Conservation (phyloP, 2,113 vertebrate genomes). For the Sebastes schlegelii region DNA sequence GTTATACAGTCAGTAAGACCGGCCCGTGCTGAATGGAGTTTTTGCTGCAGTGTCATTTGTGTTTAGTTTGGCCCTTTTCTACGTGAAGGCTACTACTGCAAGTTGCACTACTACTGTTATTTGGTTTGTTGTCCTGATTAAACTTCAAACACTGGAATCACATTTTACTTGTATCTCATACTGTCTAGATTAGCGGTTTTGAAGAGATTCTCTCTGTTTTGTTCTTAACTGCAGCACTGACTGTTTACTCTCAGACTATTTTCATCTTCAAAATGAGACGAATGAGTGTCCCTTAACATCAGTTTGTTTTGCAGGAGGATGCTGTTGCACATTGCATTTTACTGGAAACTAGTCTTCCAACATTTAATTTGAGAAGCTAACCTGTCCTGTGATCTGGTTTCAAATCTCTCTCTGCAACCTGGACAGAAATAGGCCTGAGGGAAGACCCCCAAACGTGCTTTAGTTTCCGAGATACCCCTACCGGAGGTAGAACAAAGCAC, state of each 20-base stretch:
- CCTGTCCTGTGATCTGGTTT: not conserved
- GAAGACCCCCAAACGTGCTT: too few species aligned
- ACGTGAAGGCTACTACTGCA: constrained; percentile 50
- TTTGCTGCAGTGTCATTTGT: constrained; percentile 31
- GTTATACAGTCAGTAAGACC: not conserved
- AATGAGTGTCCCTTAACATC: not conserved
- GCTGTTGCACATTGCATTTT: not conserved
- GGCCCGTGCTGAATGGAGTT: not conserved
- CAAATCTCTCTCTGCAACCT: too few species aligned
- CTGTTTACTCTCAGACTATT: not conserved
- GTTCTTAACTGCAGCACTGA: not conserved
- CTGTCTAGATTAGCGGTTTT: not conserved
- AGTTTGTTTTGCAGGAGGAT: not conserved
- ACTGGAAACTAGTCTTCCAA: not conserved
- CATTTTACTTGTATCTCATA: not conserved
- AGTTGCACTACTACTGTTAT: constrained; percentile 66
- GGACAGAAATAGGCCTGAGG: too few species aligned
- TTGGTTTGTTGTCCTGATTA: constrained; percentile 62
- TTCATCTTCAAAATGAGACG: not conserved
- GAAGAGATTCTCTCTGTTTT: not conserved
- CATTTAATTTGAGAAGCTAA: not conserved
- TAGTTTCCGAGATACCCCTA: too few species aligned
- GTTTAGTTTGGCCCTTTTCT: constrained; percentile 29
- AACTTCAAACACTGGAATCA: constrained; percentile 71
- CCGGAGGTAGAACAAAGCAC: too few species aligned